A percentile compares a stretch with the other conserved stretches of the same genome.
phyloP scores from a whole-genome alignment of 2,113 vertebrate genomes.

The Ceyx cyanopectus region DNA sequence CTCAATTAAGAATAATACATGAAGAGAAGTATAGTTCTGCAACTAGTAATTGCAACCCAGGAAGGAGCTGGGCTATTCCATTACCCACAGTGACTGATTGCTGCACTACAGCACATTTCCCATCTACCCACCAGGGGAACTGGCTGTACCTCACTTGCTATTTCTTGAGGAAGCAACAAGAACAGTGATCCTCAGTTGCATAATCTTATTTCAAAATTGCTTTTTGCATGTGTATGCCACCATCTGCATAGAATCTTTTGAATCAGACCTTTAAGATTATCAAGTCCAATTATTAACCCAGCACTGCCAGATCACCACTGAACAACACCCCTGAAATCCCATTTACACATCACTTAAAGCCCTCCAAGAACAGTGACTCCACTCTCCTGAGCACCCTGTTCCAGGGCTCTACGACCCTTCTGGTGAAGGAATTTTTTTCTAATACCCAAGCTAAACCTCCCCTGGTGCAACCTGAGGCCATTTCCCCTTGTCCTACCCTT shows the following conservation, averaged over 20 bases:
- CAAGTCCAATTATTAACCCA: neutral
- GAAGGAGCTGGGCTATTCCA: neutral
- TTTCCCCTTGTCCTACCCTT: neutral
- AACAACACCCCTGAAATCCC: neutral
- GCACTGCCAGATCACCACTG: neutral
- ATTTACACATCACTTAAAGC: neutral
- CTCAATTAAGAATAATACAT: neutral
- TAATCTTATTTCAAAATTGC: neutral
- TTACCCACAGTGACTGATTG: neutral
- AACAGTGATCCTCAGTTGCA: accelerated
- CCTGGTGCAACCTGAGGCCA: neutral
- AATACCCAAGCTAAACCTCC: neutral
- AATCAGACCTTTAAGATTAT: neutral
- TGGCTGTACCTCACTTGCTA: neutral
- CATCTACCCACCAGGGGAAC: accelerated
- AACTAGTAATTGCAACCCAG: neutral
- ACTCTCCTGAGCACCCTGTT: neutral
- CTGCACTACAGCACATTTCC: accelerated
- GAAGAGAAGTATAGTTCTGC: neutral
- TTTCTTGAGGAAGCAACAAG: neutral
- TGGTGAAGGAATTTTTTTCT: neutral
- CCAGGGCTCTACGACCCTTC: neutral
- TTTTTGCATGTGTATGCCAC: neutral
- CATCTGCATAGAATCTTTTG: neutral
- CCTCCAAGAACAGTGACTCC: neutral